Conservation (phyloP, 2,113 vertebrate species). For the Solea solea region DNA sequence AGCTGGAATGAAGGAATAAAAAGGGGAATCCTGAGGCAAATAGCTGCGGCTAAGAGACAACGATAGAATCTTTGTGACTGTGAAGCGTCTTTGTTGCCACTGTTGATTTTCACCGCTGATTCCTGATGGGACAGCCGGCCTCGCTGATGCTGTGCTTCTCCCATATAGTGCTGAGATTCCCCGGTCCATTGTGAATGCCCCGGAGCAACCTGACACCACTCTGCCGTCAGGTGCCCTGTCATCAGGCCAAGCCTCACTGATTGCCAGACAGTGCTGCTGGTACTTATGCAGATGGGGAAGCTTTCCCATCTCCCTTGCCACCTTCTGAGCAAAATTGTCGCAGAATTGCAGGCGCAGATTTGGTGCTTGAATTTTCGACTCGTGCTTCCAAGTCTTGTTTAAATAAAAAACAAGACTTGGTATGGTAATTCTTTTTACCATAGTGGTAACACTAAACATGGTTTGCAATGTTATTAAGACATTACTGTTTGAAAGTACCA, state of each 20-base stretch:
- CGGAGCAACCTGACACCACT: slow-evolving; percentile 68
- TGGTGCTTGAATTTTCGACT: slow-evolving; percentile 17
- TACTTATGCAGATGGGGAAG: slow-evolving; percentile 64
- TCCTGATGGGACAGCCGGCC: slow-evolving; percentile 59
- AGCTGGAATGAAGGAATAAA: slow-evolving; percentile 28
- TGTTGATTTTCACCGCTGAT: slow-evolving; percentile 66
- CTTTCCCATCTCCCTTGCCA: slow-evolving; percentile 54
- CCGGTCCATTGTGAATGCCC: slow-evolving; percentile 51
- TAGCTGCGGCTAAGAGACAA: slow-evolving; percentile 26
- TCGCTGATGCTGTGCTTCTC: slow-evolving; percentile 28
- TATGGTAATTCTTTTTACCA: too few relatives aligned
- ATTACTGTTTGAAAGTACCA: too few relatives aligned
- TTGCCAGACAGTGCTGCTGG: slow-evolving; percentile 56
- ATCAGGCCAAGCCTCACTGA: slow-evolving; percentile 68
- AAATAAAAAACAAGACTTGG: too few relatives aligned
- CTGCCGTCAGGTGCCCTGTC: slow-evolving; percentile 67
- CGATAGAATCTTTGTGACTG: slow-evolving; percentile 37
- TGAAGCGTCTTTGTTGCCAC: slow-evolving; percentile 50
- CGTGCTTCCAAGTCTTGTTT: background rate
- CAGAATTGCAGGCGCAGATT: slow-evolving; percentile 29
- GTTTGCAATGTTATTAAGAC: too few relatives aligned
- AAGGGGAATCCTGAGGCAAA: slow-evolving; percentile 29
- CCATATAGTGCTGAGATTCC: slow-evolving; percentile 27
- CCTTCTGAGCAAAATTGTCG: slow-evolving; percentile 45
- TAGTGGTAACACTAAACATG: too few relatives aligned